Evolutionary conservation across 2,113 vertebrate species (phyloP).

Genomic region (Mungos mungo): DNA sequence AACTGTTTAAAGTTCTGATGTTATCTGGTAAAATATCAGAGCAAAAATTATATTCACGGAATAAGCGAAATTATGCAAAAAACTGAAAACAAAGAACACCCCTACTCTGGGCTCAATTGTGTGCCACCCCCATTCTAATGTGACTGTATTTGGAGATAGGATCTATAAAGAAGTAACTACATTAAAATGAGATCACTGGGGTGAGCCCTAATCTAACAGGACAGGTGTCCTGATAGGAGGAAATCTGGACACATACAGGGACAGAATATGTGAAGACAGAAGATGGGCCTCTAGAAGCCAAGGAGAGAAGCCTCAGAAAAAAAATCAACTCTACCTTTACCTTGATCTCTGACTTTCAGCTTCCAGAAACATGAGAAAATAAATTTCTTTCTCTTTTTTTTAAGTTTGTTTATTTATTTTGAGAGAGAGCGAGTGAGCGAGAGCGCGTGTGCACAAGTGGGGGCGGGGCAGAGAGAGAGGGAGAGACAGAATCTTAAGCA

Average conservation of each 20-base stretch:
- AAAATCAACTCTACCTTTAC: not conserved
- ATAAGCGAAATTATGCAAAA: constrained; percentile 8
- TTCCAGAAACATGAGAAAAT: constrained; percentile 29
- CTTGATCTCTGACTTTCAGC: not conserved
- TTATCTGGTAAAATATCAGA: constrained; percentile 9
- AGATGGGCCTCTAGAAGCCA: not conserved
- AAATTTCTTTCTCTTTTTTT: not conserved
- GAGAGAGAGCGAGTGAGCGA: too few relatives aligned
- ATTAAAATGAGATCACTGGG: constrained; percentile 18
- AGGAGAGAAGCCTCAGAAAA: not conserved
- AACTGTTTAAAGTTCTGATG: constrained; percentile 31
- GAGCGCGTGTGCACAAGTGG: too few relatives aligned
- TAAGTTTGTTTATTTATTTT: too few relatives aligned
- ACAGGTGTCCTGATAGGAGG: not conserved
- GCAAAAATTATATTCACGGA: constrained; percentile 36
- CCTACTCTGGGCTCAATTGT: not conserved
- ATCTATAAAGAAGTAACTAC: not conserved
- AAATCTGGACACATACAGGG: not conserved
- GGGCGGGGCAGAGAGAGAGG: too few relatives aligned
- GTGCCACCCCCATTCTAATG: not conserved
- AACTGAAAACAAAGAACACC: not conserved
- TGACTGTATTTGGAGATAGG: not conserved
- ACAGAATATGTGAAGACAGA: not conserved
- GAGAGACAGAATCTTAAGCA: too few relatives aligned
- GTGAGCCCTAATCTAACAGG: not conserved